These are phyloP conservation scores for Atta cephalotes DNA, from an alignment of 1,140 invertebrate species.

Conservation along the genomic window DNA sequence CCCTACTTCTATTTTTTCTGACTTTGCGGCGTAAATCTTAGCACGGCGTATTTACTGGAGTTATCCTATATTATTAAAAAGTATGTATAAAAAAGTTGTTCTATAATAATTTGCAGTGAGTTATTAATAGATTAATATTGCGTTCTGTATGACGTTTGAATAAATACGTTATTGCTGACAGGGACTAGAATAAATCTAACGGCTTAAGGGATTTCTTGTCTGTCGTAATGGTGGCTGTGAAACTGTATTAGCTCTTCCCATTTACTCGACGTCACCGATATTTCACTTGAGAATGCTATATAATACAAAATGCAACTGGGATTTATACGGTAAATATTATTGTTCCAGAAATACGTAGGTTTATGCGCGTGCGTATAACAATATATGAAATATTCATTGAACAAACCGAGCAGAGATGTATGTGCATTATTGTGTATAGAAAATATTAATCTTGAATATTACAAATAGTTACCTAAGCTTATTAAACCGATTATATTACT, in stretches of 20 bases:
- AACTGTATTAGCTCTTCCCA: constrained; percentile 68
- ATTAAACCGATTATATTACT: neutral
- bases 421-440: constrained; percentile 13
- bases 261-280: constrained; percentile 69
- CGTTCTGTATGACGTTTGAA: constrained; percentile 55
- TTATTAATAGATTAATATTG: constrained; percentile 48
- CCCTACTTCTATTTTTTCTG: too few relatives aligned
- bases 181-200: constrained; percentile 67
- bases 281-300: constrained; percentile 62
- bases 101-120: constrained; percentile 48
- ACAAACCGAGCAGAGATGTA: neutral
- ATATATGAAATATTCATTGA: neutral
- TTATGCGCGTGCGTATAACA: neutral
- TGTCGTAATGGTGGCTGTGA: constrained; percentile 49
- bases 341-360: constrained; percentile 55
- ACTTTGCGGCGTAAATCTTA: too few relatives aligned
- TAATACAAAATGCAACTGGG: constrained; percentile 70
- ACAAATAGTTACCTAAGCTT: neutral
- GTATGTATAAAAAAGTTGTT: neutral
- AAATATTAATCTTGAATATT: constrained; percentile 28
- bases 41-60: too few relatives aligned
- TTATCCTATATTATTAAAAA: neutral
- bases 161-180: constrained; percentile 62
- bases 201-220: constrained; percentile 69
- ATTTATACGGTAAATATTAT: constrained; percentile 59